phyloP scores from a whole-genome alignment of 2,113 vertebrate species.

The Brachyistius frenatus region DNA sequence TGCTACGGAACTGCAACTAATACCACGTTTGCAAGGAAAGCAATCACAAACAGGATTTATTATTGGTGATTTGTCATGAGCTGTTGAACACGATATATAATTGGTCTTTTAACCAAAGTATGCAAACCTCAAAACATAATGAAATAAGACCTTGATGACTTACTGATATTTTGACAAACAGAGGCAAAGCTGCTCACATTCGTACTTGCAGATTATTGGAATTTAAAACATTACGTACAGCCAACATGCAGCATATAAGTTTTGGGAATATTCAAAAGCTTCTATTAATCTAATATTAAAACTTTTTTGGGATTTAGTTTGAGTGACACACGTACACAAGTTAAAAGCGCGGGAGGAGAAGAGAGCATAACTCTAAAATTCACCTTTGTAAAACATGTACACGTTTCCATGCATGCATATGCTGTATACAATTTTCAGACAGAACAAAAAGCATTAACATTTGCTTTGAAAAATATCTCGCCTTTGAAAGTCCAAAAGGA shows the following conservation, averaged over 20 bases:
- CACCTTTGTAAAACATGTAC: background rate
- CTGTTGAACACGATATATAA: background rate
- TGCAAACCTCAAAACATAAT: slow-evolving; percentile 5
- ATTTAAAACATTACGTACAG: no score
- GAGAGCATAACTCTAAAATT: background rate
- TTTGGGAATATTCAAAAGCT: background rate
- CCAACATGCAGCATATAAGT: no score
- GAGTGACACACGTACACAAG: background rate
- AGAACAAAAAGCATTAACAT: background rate
- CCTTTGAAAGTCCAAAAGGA: slow-evolving; percentile 16
- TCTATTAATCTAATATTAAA: background rate
- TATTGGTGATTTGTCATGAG: slow-evolving; percentile 4
- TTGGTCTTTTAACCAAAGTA: background rate
- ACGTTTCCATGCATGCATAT: background rate
- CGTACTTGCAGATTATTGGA: no score
- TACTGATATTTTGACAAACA: background rate
- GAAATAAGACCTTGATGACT: slow-evolving; percentile 6
- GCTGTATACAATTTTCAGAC: no score
- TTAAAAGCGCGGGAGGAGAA: background rate
- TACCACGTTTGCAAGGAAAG: slow-evolving; percentile 3
- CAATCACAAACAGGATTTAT: background rate
- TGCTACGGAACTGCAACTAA: background rate
- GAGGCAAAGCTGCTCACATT: background rate
- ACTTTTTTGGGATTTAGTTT: background rate
- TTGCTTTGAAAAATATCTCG: background rate